Evolutionary conservation across 2,888 invertebrate species (phyloP), one percentile per base, ranked within the genome.

Genomic region (Neuroscelio doddi): DNA sequence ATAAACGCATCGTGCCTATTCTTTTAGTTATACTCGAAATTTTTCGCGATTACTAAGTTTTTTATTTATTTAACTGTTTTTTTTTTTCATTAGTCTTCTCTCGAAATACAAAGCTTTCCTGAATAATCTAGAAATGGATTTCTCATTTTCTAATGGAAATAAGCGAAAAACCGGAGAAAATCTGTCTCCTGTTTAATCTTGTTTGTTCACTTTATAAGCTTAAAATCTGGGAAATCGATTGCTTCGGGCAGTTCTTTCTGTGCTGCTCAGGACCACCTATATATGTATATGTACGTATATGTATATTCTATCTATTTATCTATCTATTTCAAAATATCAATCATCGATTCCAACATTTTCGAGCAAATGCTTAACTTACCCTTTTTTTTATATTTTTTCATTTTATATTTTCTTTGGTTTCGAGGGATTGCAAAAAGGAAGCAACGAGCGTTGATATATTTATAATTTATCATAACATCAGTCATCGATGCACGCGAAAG

Each of bases 321-420:
- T 68, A 65, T 62, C 64, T 70, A 64, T 71, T 69, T 64, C 62
- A 64, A 69, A 65, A 63, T 64, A 68, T 68, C 64, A 55, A 45
- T 52, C 52, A 57, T 34, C 52, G 50, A 59, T 56, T 56, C 57
- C 50, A 62, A 66, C 55, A 17, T 34, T 17, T 42, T 34, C 59
- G 59, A 58, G 57, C 29, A 17, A 10, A 39, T 5, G 39, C 58
- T 39, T 55, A 34, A 32, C 1, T n/a, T 38, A 52, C 39, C 45
- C 44, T 56, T 63, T 39, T 63, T 59, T 57, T 61, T 53, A 53
- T 42, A 58, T 69, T 52, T 67, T 70, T 64, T 21, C 30, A 46
- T 58, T 46, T 63, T 62, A 68, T 65, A 49, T 62, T 65, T 55
- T 65, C 65, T 78, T 78, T 76, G 77, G 82, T 86, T 80, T 59